Base-by-base conservation (phyloP, 2,113 vertebrate genomes). In the Sphaerodactylus townsendi region DNA sequence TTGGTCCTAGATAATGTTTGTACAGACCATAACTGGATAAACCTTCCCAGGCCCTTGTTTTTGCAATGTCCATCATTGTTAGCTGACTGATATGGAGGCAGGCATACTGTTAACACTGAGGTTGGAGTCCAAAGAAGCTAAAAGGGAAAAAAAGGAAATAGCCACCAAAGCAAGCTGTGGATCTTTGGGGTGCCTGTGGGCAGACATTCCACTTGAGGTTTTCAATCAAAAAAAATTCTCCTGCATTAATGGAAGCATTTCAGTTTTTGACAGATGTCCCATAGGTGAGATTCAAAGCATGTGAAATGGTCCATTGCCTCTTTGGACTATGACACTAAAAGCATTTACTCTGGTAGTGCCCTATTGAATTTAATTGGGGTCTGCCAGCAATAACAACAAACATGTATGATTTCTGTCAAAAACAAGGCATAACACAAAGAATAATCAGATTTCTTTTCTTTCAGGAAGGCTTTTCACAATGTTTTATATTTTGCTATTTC, bases 371-470 rank as follows among this genome's bases (percentile, higher is more conserved):
- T 78, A 85, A 78, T 28, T 71, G 76, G 66, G 14, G 56, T 64
- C 39, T 78, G 39, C 53, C 46, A 71, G 41, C 39, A 35, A 62
- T 62, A 62, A 48, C 73, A 74, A 74, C 30, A 77, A 33, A 19
- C 77, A 81, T 70, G 56, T 37, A 71, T 7, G 9, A 15, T 82
- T 90, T 79, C 53, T 73, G 81, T 77, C 86, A 70, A 66, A 89
- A 90, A 77, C 64, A 89, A 78, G 19, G 74, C 13, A 1, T 35
- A 48, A 59, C 41, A 82, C 25, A 64, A 77, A 30, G 69, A 56
- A 56, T 14, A 2, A 33, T n/a, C 11, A 33, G 84, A 76, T 86
- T 90, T 25, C 56, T 86, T 77, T 79, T 85, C 83, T 85, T 89
- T 2, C 0, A 90, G 71, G 90, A 77, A 72, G 88, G 48, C 30